Evolutionary conservation across 2,797 vertebrate genomes (phyloP).

Genomic region (Sebastes vulpes): DNA sequence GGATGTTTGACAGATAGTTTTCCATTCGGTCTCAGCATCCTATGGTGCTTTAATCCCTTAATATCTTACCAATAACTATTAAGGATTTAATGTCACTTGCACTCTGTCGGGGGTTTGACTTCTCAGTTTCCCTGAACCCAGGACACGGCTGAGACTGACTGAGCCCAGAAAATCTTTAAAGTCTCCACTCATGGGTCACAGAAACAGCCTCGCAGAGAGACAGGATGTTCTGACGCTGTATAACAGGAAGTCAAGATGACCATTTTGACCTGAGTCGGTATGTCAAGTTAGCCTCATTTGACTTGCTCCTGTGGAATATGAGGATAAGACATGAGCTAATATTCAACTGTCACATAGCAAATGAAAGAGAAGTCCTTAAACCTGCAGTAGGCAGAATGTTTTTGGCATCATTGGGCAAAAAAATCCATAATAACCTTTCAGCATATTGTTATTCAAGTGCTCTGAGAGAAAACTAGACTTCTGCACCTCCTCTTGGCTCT

Average conservation of each 20-base stretch:
- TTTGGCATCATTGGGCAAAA: too few species aligned
- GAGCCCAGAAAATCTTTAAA: slow-evolving; percentile 75
- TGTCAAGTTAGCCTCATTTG: slow-evolving; percentile 44
- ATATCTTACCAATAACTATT: slow-evolving; percentile 83
- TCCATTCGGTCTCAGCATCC: slow-evolving; percentile 58
- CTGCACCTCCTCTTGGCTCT: too few species aligned
- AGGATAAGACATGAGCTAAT: slow-evolving; percentile 8
- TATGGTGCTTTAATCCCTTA: slow-evolving; percentile 76
- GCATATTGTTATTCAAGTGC: too few species aligned
- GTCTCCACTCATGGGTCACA: slow-evolving; percentile 62
- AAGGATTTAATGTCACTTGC: slow-evolving; percentile 80
- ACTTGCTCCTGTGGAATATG: slow-evolving; percentile 19
- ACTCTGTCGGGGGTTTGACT: slow-evolving; percentile 46
- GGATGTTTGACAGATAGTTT: slow-evolving; percentile 73
- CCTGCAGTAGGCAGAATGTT: too few species aligned
- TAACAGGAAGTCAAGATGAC: slow-evolving; percentile 58
- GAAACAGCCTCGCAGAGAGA: slow-evolving; percentile 49
- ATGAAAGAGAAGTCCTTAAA: background rate
- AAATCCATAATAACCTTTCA: too few species aligned
- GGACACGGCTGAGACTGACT: slow-evolving; percentile 60
- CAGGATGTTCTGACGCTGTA: slow-evolving; percentile 48
- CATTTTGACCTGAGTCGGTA: slow-evolving; percentile 31
- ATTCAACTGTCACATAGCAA: background rate
- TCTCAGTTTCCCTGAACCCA: slow-evolving; percentile 51
- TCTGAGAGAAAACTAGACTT: too few species aligned